Conservation (phyloP, 1,140 invertebrate genomes). For the Hylyphantes graminicola region DNA sequence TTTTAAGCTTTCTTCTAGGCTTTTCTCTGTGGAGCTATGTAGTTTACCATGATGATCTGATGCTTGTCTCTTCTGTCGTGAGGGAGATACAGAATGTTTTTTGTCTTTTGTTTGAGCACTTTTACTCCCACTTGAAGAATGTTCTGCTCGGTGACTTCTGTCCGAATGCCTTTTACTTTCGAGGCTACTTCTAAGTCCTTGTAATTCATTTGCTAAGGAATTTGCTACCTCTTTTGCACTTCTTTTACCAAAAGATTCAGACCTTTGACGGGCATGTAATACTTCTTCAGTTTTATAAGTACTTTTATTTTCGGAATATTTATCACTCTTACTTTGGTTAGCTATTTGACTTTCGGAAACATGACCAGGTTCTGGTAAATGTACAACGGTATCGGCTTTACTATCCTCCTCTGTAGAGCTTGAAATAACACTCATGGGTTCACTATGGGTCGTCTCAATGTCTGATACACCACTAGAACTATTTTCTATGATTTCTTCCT, state of each 20-base stretch:
- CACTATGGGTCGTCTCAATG: slow-evolving; percentile 77
- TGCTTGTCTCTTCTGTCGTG: slow-evolving; percentile 5
- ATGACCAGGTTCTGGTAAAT: slow-evolving; percentile 17
- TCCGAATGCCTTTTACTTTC: slow-evolving; percentile 8
- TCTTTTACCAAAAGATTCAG: slow-evolving; percentile 22
- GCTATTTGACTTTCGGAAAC: slow-evolving; percentile 18
- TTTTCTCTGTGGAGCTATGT: slow-evolving; percentile 31
- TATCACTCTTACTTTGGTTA: slow-evolving; percentile 29
- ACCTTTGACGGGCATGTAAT: neutral
- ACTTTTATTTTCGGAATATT: slow-evolving; percentile 1
- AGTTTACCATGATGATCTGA: slow-evolving; percentile 3
- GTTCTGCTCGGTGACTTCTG: slow-evolving; percentile 8
- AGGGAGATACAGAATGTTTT: slow-evolving; percentile 8
- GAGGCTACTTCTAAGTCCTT: neutral
- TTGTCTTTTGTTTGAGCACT: slow-evolving; percentile 42
- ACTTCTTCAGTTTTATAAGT: neutral
- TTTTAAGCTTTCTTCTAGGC: slow-evolving; percentile 60
- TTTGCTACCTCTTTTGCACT: slow-evolving; percentile 15
- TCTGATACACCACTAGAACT: slow-evolving; percentile 87
- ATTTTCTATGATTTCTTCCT: slow-evolving; percentile 82
- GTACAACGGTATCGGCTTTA: slow-evolving; percentile 45
- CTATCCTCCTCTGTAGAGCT: slow-evolving; percentile 48
- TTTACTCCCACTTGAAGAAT: slow-evolving; percentile 24
- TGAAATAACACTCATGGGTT: slow-evolving; percentile 12
- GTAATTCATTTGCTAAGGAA: slow-evolving; percentile 36